phyloP scores from a whole-genome alignment of 1,140 invertebrate species.

The Elysia chlorotica region DNA sequence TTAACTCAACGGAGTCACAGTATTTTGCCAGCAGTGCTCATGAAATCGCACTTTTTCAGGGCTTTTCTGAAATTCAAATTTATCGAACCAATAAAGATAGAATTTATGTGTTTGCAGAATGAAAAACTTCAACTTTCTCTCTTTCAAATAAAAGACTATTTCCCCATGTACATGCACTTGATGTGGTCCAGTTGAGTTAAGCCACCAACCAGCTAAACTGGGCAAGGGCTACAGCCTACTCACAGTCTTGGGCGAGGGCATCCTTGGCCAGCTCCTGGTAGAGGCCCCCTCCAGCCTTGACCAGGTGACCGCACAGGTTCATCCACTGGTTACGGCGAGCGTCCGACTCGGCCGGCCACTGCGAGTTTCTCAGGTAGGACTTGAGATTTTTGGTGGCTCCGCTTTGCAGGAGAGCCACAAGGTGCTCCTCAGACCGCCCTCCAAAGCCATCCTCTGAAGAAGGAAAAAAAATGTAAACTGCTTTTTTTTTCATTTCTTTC shows the following conservation, averaged over 20 bases:
- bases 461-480: constrained; percentile 4
- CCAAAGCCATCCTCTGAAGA: constrained; percentile 20
- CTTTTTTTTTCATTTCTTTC: neutral
- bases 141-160: no score
- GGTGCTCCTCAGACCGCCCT: constrained; percentile 20
- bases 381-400: constrained; percentile 3
- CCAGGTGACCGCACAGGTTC: constrained; percentile 10
- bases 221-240: no score
- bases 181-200: no score
- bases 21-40: no score
- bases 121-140: no score
- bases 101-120: no score
- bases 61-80: no score
- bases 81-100: no score
- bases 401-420: constrained; percentile 3
- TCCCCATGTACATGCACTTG: no score
- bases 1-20: no score
- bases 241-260: neutral
- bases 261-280: constrained; percentile 11
- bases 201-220: no score
- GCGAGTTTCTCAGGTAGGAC: constrained; percentile 9
- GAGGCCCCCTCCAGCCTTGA: constrained; percentile 2
- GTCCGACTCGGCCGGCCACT: constrained; percentile 16
- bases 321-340: constrained; percentile 5
- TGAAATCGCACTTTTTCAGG: no score